Evolutionary conservation across 2,888 invertebrate genomes (phyloP).

Genomic region (Kuschelorhynchus macadamiae): DNA sequence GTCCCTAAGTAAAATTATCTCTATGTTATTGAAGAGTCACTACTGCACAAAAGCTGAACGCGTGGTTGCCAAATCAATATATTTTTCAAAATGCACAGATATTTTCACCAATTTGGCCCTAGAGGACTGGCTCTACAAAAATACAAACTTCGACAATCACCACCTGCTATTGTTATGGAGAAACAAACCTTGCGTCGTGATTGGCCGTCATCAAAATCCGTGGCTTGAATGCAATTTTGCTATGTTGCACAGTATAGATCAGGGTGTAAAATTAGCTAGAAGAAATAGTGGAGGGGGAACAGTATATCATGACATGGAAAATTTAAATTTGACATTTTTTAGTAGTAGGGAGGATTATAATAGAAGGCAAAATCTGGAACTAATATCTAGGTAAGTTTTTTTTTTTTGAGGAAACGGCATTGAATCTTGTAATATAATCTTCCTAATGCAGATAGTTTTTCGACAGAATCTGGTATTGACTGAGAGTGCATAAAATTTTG

Average conservation of each 20-base stretch:
- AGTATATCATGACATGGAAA: constrained; percentile 96
- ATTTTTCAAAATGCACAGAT: constrained; percentile 92
- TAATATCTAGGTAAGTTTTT: constrained; percentile 74
- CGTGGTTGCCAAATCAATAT: constrained; percentile 85
- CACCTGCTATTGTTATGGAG: constrained; percentile 93
- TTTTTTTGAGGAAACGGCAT: too few relatives aligned
- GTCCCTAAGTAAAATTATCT: not conserved
- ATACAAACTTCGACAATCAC: constrained; percentile 86
- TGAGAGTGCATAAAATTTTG: too few relatives aligned
- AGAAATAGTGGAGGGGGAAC: constrained; percentile 97
- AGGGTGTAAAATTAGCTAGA: constrained; percentile 84
- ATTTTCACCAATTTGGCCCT: constrained; percentile 94
- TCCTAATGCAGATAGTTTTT: too few relatives aligned
- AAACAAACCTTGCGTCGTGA: constrained; percentile 94
- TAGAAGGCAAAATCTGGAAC: constrained; percentile 88
- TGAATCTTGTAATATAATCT: too few relatives aligned
- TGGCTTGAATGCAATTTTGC: constrained; percentile 92
- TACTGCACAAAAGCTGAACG: constrained; percentile 9
- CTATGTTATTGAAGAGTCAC: not conserved
- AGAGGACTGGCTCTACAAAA: constrained; percentile 96
- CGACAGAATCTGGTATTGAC: too few relatives aligned
- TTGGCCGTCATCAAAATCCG: constrained; percentile 97
- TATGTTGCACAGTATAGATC: constrained; percentile 69
- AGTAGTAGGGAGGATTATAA: constrained; percentile 87
- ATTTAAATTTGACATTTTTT: constrained; percentile 94